Evolutionary conservation across 2,888 invertebrate species (phyloP), one percentile per base, ranked within the genome.

Genomic region (Thysanoteuthis rhombus): DNA sequence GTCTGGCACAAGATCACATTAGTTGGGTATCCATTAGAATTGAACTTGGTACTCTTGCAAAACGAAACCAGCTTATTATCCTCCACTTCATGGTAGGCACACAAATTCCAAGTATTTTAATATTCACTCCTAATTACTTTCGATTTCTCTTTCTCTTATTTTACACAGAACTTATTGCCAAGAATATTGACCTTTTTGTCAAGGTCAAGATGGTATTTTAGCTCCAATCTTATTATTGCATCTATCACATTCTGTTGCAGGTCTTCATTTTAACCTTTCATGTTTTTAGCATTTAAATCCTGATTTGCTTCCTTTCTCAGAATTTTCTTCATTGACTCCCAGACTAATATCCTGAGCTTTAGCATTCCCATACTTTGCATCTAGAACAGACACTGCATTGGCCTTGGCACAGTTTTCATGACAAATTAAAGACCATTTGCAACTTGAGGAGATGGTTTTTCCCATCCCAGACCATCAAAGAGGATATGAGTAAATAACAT

Each of bases 331-430:
- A 38, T 38, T 38, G 36, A 16, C 19, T n/a, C n/a, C 16, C n/a
- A n/a, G 75, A 0, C 28, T 58, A 58, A 58, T 8, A 58, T 58
- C 58, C 58, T 58, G 25, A n/a, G n/a, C 36, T 75, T 12, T 19
- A n/a, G n/a, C 75, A 75, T 75, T 75, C n/a, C n/a, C 36, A n/a
- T 36, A 19, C 75, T 36, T n/a, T 75, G 75, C 75, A 75, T 75
- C n/a, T n/a, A 75, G n/a, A 75, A n/a, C 75, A 75, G n/a, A 75
- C 75, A 75, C 75, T 75, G 75, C n/a, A 75, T 75, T n/a, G 75
- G 75, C 75, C n/a, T 75, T 75, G 75, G 75, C 75, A 75, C n/a
- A 75, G 22, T 75, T 75, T 75, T 75, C 16, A n/a, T n/a, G 19
- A 75, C 36, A 75, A 75, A 75, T 75, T 75, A 36, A 75, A 75